Conservation (phyloP, 2,113 vertebrate species). For the Coryphaenoides rupestris region DNA sequence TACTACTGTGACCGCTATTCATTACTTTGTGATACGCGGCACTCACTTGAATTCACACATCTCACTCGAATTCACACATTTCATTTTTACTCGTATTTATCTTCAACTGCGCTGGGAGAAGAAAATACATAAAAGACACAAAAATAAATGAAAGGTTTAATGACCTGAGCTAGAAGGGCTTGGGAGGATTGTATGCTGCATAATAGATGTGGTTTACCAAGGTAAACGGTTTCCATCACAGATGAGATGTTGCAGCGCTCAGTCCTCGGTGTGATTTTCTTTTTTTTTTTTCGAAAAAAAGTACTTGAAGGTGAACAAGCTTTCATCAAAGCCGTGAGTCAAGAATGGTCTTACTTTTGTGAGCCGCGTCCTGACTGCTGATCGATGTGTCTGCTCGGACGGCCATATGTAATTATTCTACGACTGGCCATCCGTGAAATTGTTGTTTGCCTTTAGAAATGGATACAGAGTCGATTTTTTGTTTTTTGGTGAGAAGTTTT, state of each 20-base stretch:
- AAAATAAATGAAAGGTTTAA: no score
- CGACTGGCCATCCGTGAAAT: constrained; percentile 58
- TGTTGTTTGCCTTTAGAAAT: constrained; percentile 60
- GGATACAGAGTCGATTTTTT: constrained; percentile 42
- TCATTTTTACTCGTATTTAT: no score
- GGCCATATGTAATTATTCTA: constrained; percentile 54
- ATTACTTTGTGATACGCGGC: no score
- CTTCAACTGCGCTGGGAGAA: no score
- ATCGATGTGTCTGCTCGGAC: constrained; percentile 45
- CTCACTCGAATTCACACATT: no score
- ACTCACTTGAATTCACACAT: no score
- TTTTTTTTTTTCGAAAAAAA: no score
- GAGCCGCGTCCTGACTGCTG: constrained; percentile 24
- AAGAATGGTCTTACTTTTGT: constrained; percentile 43
- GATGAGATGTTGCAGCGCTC: constrained; percentile 11
- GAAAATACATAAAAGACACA: no score
- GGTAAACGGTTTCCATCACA: constrained; percentile 10
- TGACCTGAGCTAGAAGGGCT: not conserved
- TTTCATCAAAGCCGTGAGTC: constrained; percentile 36
- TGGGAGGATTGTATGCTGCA: not conserved
- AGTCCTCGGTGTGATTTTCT: not conserved
- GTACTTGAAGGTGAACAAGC: not conserved
- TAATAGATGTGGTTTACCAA: not conserved
- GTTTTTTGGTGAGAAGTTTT: constrained; percentile 24
- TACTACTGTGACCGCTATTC: no score